Evolutionary conservation across 2,888 invertebrate genomes (phyloP).

Genomic region (Hemithea aestivaria): DNA sequence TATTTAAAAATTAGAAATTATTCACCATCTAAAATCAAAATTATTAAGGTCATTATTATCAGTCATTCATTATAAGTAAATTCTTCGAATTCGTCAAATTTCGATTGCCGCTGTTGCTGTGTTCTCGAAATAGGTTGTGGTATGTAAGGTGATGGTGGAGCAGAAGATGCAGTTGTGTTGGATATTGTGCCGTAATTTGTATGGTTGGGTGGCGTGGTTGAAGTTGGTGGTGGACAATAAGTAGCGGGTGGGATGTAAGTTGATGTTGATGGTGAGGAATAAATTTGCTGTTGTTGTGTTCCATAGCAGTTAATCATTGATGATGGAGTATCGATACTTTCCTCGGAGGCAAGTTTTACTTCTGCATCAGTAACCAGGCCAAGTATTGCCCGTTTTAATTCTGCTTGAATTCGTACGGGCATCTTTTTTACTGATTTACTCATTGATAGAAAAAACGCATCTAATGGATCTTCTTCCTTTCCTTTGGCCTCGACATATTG

Average conservation of each 20-base stretch:
- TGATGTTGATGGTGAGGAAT: conserved; percentile 19
- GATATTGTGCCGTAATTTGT: conserved; percentile 11
- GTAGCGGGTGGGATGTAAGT: conserved; percentile 20
- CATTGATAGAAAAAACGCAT: conserved; percentile 21
- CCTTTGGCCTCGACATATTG: conserved; percentile 22
- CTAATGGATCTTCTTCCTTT: conserved; percentile 24
- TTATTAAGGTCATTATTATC: conserved; percentile 8
- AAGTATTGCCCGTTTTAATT: conserved; percentile 20
- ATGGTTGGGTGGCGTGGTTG: conserved; percentile 10
- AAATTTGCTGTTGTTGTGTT: conserved; percentile 21
- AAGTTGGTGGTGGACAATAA: conserved; percentile 13
- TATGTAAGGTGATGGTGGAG: conserved; percentile 18
- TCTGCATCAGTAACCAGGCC: conserved; percentile 17
- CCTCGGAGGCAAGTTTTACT: conserved; percentile 20
- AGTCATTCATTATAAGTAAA: conserved; percentile 4
- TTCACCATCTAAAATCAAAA: too few relatives aligned
- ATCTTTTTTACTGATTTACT: conserved; percentile 20
- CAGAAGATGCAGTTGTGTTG: conserved; percentile 7
- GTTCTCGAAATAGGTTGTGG: conserved; percentile 17
- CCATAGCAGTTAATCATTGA: conserved; percentile 19
- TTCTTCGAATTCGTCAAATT: too few relatives aligned
- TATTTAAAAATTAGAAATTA: too few relatives aligned
- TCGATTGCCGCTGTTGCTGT: conserved; percentile 15
- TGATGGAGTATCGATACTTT: conserved; percentile 18
- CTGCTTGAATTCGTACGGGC: conserved; percentile 20